Evolutionary conservation across 2,797 vertebrate species (phyloP).

Genomic region (Tauraco hartlaubi): DNA sequence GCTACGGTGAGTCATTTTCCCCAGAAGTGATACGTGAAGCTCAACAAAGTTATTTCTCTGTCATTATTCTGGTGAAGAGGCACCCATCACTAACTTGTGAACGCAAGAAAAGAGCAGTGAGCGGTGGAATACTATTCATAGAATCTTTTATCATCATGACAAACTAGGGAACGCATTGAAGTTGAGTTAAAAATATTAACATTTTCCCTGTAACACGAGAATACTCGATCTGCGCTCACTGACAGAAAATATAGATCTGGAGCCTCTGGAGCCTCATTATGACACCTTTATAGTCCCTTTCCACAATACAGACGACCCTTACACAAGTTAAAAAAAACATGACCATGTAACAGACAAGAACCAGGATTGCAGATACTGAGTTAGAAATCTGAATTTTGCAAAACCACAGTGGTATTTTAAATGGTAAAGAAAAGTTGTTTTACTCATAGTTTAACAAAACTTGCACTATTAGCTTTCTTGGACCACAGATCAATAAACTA

Average conservation of each 20-base stretch:
- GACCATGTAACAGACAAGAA: not conserved
- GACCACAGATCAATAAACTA: not conserved
- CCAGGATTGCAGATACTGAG: not conserved
- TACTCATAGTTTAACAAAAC: not conserved
- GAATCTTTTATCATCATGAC: not conserved
- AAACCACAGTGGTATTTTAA: not conserved
- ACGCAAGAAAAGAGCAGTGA: not conserved
- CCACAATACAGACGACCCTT: not conserved
- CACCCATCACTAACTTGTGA: not conserved
- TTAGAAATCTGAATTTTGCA: not conserved
- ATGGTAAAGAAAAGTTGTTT: not conserved
- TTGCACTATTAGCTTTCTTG: not conserved
- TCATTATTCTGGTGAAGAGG: not conserved
- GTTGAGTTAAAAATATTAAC: not conserved
- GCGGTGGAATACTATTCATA: not conserved
- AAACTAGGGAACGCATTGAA: not conserved
- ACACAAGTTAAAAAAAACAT: not conserved
- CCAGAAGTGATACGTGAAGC: not conserved
- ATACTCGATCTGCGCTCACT: not conserved
- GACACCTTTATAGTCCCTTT: not conserved
- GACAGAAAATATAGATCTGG: not conserved
- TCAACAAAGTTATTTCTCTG: not conserved
- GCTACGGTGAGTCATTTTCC: conserved; percentile 27
- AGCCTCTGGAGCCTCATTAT: not conserved
- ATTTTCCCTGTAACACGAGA: not conserved